These are phyloP conservation scores for Allophyes oxyacanthae DNA, from an alignment of 2,888 invertebrate genomes.

Conservation along the genomic window DNA sequence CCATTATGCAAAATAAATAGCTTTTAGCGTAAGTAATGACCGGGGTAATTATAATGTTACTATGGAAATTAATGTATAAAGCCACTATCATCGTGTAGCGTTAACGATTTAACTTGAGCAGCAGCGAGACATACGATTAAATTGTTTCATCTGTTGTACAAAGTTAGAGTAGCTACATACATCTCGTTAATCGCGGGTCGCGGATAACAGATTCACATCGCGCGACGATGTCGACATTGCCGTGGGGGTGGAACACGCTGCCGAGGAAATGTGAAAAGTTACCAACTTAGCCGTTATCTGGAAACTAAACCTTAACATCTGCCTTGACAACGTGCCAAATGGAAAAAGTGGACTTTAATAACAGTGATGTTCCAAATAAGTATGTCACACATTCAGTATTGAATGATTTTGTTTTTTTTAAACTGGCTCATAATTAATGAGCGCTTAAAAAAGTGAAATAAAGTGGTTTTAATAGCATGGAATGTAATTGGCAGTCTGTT, in stretches of 20 bases:
- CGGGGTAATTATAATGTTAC: conserved; percentile 72
- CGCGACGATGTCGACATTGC: conserved; percentile 72
- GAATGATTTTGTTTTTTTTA: conserved; percentile 44
- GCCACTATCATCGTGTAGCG: conserved; percentile 52
- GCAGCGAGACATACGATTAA: conserved; percentile 42
- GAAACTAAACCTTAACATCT: conserved; percentile 79
- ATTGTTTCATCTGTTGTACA: conserved; percentile 44
- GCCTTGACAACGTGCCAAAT: conserved; percentile 80
- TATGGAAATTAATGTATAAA: conserved; percentile 63
- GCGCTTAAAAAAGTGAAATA: conserved; percentile 10
- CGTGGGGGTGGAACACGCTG: conserved; percentile 61
- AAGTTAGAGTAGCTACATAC: conserved; percentile 58
- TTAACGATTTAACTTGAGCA: conserved; percentile 50
- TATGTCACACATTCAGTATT: conserved; percentile 43
- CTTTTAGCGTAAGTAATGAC: conserved; percentile 75
- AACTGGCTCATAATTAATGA: conserved; percentile 2
- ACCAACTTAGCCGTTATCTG: conserved; percentile 81
- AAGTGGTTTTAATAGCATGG: conserved; percentile 20
- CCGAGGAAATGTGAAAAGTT: conserved; percentile 86
- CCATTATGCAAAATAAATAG: conserved; percentile 83
- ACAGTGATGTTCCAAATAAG: conserved; percentile 45
- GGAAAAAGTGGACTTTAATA: conserved; percentile 77
- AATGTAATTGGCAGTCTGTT: conserved; percentile 27
- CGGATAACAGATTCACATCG: conserved; percentile 76
- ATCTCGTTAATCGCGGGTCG: conserved; percentile 70